Evolutionary conservation across 2,797 vertebrate species (phyloP), one percentile per base, ranked within the genome.

Genomic region (Phrynocephalus forsythii): DNA sequence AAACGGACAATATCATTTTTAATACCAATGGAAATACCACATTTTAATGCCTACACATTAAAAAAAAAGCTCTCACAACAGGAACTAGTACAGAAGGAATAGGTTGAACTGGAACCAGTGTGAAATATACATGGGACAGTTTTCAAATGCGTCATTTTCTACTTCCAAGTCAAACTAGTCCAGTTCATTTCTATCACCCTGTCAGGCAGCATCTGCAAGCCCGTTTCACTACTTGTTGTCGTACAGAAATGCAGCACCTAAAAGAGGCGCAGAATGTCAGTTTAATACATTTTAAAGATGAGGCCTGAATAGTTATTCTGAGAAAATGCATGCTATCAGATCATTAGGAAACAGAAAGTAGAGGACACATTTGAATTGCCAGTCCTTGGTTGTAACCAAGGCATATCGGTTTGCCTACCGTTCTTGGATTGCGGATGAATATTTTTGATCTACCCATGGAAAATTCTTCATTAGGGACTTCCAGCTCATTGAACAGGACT

Each of bases 361-460:
- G 48, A 56, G 67, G 73, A 81, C 15, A 63, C 24, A 72, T 52
- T 87, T 3, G 33, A 28, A 82, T 52, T 87, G 71, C 87, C 89
- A 28, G 33, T 20, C 10, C 16, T 18, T 79, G 77, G 28, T 66
- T 83, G 91, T 87, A 83, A 69, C n/a, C 75, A 80, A 30, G 33
- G 73, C 85, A 79, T 79, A 26, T 88, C 38, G 79, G 91, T 85
- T 88, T 88, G 95, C 97, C 83, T 98, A 99, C 99, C 89, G 98
- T 99, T 97, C 98, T 98, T 76, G 99, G 99, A 95, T 99, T 99
- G 95, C 99, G 98, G 96, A 99, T 99, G 96, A 99, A 99, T 95
- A 99, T 99, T 97, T 99, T 99, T 85, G 98, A 99, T 96, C 98
- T 98, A 20, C 99, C 99, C 10, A 98, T 98, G 1, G 99, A 96